Conservation (phyloP, 2,888 invertebrate species). For the Hirtodrosophila confusa region DNA sequence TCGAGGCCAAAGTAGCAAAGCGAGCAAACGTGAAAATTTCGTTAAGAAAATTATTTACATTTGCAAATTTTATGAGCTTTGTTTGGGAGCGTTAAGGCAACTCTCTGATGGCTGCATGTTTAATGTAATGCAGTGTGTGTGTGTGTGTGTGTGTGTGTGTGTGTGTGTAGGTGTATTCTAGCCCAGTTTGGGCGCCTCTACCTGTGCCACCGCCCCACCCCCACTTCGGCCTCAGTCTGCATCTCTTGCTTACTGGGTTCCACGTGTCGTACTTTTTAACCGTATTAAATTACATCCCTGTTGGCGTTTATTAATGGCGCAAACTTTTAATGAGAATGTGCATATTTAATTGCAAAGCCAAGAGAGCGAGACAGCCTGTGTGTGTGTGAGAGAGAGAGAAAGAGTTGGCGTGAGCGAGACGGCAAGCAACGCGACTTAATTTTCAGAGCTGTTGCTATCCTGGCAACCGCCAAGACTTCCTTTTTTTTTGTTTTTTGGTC, state of each 20-base stretch:
- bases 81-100: conserved; percentile 62
- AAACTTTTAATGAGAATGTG: conserved; percentile 79
- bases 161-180: conserved; percentile 21
- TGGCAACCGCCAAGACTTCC: conserved; percentile 42
- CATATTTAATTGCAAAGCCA: conserved; percentile 78
- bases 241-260: conserved; percentile 52
- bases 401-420: conserved; percentile 17
- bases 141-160: conserved; percentile 9
- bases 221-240: conserved; percentile 24
- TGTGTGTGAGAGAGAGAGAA: background rate
- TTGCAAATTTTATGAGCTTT: conserved; percentile 78
- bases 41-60: conserved; percentile 79
- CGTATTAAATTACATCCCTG: conserved; percentile 79
- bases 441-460: conserved; percentile 43
- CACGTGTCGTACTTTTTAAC: conserved; percentile 77
- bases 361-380: conserved; percentile 50
- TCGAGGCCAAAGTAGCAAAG: conserved; percentile 39
- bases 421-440: conserved; percentile 44
- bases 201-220: conserved; percentile 1
- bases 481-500: conserved; percentile 23
- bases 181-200: conserved; percentile 25
- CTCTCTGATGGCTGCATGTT: conserved; percentile 69
- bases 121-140: conserved; percentile 63
- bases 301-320: conserved; percentile 79
- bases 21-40: conserved; percentile 67